phyloP scores from a whole-genome alignment of 2,113 vertebrate species.

The Tenebrosternarchus preto region DNA sequence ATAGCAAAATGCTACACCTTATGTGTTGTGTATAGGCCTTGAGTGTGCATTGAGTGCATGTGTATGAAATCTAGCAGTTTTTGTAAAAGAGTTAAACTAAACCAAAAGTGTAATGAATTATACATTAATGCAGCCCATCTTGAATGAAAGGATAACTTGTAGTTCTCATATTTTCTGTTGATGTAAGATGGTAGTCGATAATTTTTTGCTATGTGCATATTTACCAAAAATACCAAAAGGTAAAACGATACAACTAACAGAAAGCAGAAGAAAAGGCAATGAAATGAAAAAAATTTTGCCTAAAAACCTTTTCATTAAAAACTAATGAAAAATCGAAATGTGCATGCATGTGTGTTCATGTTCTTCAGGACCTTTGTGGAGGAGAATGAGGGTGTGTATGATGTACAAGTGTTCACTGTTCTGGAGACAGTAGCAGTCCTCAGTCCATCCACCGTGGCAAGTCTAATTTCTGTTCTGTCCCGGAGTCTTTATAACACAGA shows the following conservation, averaged over 20 bases:
- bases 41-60: neutral
- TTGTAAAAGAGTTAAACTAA: too few relatives aligned
- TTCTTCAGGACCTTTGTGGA: slow-evolving; percentile 84
- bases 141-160: too few relatives aligned
- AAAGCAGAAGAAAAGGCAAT: too few relatives aligned
- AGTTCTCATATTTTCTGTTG: too few relatives aligned
- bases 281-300: too few relatives aligned
- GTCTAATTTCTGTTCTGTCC: slow-evolving; percentile 83
- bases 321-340: neutral
- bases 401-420: slow-evolving; percentile 82
- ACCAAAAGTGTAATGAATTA: too few relatives aligned
- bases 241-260: too few relatives aligned
- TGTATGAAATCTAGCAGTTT: neutral
- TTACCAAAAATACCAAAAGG: too few relatives aligned
- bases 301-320: neutral
- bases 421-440: slow-evolving; percentile 82
- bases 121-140: too few relatives aligned
- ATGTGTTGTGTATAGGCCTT: neutral
- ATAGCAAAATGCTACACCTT: slow-evolving; percentile 5
- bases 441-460: slow-evolving; percentile 75
- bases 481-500: slow-evolving; percentile 83
- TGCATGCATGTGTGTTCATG: neutral
- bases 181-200: too few relatives aligned
- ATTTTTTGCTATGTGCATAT: too few relatives aligned
- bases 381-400: slow-evolving; percentile 81